Conservation (phyloP, 2,113 vertebrate species). For the Syngnathus scovelli region DNA sequence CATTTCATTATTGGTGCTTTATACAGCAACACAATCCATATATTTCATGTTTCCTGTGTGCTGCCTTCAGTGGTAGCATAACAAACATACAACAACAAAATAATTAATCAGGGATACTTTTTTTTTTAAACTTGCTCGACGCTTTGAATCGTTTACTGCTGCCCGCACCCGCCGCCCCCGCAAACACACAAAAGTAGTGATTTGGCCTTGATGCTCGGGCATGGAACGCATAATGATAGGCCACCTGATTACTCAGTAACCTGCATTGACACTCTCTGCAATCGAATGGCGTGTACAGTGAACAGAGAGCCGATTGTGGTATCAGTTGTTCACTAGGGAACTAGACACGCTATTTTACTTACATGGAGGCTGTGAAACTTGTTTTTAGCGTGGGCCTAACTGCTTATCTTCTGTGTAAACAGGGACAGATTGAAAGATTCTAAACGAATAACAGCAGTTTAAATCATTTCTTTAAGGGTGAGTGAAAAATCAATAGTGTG, state of each 20-base stretch:
- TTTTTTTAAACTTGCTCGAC: too few species aligned
- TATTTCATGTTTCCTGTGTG: neutral
- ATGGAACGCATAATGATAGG: conserved; percentile 9
- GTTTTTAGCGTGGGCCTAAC: neutral
- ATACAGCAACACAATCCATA: neutral
- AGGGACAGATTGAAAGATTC: too few species aligned
- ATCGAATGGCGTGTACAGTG: conserved; percentile 7
- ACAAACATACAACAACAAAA: neutral
- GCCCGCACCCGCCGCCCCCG: too few species aligned
- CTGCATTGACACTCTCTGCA: conserved; percentile 1
- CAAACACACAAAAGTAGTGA: too few species aligned
- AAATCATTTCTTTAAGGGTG: too few species aligned
- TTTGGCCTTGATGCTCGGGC: neutral
- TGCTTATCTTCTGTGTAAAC: too few species aligned
- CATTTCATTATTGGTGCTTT: neutral
- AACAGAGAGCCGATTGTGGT: neutral
- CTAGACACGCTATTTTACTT: neutral
- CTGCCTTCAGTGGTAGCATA: neutral
- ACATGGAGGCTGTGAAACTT: neutral
- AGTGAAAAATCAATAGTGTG: too few species aligned
- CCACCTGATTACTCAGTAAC: conserved; percentile 45
- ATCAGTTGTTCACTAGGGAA: neutral
- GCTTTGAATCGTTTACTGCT: neutral
- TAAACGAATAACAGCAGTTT: too few species aligned
- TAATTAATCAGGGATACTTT: neutral